These are phyloP conservation scores for Oryctolagus cuniculus DNA, from an alignment of 2,113 vertebrate genomes.

Conservation along the genomic window DNA sequence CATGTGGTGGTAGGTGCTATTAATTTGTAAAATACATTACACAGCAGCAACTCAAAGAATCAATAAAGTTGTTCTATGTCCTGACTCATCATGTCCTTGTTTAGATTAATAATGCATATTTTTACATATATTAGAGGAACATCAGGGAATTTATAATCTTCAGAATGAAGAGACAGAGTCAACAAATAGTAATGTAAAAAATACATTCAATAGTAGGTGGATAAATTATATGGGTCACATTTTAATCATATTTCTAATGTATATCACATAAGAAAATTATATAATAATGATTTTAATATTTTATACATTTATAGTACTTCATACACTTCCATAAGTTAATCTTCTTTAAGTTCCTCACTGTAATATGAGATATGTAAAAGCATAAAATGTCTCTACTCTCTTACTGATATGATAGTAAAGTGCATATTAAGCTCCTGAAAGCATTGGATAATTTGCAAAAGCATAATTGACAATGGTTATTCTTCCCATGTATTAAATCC, in stretches of 20 bases:
- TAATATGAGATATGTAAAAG: not conserved
- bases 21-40: conserved; percentile 80
- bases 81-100: conserved; percentile 75
- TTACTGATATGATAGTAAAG: not conserved
- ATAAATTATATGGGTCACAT: not conserved
- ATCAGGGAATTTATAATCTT: not conserved
- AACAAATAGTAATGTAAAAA: not conserved
- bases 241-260: not conserved
- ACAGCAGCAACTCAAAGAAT: conserved; percentile 78
- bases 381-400: not conserved
- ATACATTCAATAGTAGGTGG: not conserved
- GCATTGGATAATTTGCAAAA: not conserved
- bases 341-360: not conserved
- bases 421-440: not conserved
- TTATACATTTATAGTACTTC: not conserved
- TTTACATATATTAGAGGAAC: conserved; percentile 73
- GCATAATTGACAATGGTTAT: not conserved
- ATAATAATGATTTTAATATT: not conserved
- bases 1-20: conserved; percentile 65
- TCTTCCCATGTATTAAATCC: not conserved
- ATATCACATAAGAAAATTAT: not conserved
- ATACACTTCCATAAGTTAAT: not conserved
- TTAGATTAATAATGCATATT: conserved; percentile 75
- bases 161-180: not conserved
- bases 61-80: conserved; percentile 78